Base-by-base conservation (phyloP, 2,797 vertebrate species). In the Halcyon chelicuti region DNA sequence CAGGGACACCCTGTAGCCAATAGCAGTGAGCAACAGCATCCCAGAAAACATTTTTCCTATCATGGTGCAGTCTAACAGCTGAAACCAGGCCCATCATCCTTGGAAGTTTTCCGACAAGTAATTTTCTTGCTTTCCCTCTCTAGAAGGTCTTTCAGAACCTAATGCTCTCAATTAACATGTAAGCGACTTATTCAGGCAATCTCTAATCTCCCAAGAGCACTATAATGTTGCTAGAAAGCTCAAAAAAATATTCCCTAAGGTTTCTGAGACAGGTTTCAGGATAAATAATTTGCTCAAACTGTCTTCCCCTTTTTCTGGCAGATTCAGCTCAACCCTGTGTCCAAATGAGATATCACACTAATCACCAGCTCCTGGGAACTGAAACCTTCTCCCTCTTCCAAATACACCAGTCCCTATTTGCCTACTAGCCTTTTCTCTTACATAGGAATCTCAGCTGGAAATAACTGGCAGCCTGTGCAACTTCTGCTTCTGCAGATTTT, bases 401-500 rank as follows among this genome's bases (percentile, higher is more conserved):
- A 88, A 65, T 46, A 86, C 22, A 90, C 65, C 63, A 62, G 39
- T 71, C 65, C 18, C 16, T 88, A 37, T 82, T 94, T 94, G 44
- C 61, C 40, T 77, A 52, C 72, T 70, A 88, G 82, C 26, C 65
- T 75, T 79, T 92, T 46, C 47, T 79, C 62, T 90, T 55, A 73
- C 52, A 79, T 19, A 39, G 47, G 25, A 85, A 76, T 76, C 67
- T 84, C 86, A 87, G 33, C n/a, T 93, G 93, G 63, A 93, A 92
- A 76, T 91, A 81, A 87, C 20, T 89, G 90, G 31, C 51, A 88
- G n/a, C 31, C 40, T 74, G n/a, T 14, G 47, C 42, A 85, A 31
- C 42, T 94, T 94, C 51, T 85, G 3, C 37, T 86, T 81, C n/a
- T 60, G 22, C 23, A 86, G 31, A 29, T 93, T 95, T 95, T 96